Base-by-base conservation (phyloP, 1,140 invertebrate genomes). In the Paraescarpia echinospica region DNA sequence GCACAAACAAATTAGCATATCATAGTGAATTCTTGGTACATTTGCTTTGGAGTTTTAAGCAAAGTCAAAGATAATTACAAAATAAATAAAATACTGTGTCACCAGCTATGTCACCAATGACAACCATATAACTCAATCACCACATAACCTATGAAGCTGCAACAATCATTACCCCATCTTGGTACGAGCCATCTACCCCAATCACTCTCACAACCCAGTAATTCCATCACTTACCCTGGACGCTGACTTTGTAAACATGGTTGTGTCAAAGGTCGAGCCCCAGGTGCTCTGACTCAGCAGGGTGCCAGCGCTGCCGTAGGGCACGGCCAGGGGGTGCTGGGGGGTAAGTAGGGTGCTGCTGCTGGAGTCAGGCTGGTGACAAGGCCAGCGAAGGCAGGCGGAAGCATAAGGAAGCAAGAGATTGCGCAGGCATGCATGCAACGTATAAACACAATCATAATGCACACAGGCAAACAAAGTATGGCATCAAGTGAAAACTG, bases 251-350 rank as follows among this genome's bases (percentile, higher is more conserved):
- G 91, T 48, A 91, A 48, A 91, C 33, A 59, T 91, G 27, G 35
- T 35, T 33, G 33, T 31, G 51, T 89, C 59, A 41, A 35, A 34
- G 4, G 59, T 92, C 34, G 92, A 92, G 34, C 92, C 89, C 92
- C 92, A 92, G 22, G 89, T 92, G 33, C 88, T 89, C 34, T 35
- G 34, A 34, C 34, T 35, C 18, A 34, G 35, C 35, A 34, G 35
- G 31, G 91, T 92, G 91, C 41, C n/a, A 35, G 59, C 9, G 59
- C 12, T 22, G 59, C 59, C 22, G 27, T 77, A 77, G 59, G 59
- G 59, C 59, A 77, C 59, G 22, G 59, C 59, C 59, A 77, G 59
- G 22, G 59, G 59, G 59, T 77, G 59, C 27, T 77, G 59, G 59
- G 59, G 59, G 14, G 27, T 18, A 31, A 27, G 59, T 31, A 77